phyloP scores from a whole-genome alignment of 2,113 vertebrate species.

The Willisornis vidua region DNA sequence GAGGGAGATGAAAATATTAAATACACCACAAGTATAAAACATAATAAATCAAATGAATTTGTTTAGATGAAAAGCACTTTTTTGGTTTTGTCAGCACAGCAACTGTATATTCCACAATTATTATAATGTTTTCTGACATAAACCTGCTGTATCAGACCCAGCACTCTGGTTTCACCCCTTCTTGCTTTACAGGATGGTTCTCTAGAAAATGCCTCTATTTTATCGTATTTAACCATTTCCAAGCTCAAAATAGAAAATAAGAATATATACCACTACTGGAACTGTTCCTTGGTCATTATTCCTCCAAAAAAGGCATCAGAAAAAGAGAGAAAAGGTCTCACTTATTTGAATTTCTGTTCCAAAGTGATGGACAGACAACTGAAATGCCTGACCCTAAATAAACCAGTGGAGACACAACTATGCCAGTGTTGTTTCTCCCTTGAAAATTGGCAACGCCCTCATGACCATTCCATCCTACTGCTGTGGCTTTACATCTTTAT shows the following conservation, averaged over 20 bases:
- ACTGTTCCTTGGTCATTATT: neutral
- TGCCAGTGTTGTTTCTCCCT: neutral
- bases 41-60: constrained; percentile 54
- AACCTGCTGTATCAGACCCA: constrained; percentile 29
- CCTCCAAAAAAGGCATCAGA: neutral
- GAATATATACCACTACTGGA: neutral
- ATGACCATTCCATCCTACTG: neutral
- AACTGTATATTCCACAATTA: constrained; percentile 48
- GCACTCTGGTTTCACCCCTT: neutral
- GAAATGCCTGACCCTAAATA: neutral
- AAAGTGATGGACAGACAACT: rapidly evolving
- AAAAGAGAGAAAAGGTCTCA: neutral
- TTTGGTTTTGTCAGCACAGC: constrained; percentile 32
- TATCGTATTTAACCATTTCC: neutral
- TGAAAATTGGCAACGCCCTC: rapidly evolving
- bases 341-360: neutral
- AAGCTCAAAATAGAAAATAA: neutral
- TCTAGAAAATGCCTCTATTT: neutral
- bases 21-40: neutral
- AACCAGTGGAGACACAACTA: neutral
- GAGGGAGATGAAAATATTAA: constrained; percentile 19
- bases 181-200: neutral
- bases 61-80: constrained; percentile 60
- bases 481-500: neutral
- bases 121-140: constrained; percentile 48